Conservation (phyloP, 92 coral and sea anemone genomes). For the Desmophyllum pertusum region DNA sequence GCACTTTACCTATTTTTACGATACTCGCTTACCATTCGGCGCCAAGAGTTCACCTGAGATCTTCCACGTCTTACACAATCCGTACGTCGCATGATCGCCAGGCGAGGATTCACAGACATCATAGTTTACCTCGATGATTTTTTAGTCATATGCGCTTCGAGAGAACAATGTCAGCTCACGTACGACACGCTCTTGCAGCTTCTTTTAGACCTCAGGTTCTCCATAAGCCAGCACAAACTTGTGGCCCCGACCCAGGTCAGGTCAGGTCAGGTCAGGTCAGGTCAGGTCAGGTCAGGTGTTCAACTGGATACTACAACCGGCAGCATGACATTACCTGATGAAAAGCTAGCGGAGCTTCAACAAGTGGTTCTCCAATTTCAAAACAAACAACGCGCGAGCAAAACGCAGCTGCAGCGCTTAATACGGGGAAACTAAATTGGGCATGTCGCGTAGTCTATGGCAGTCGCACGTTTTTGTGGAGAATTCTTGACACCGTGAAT, state of each 20-base stretch:
- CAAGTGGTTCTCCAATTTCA: background rate
- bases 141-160: background rate
- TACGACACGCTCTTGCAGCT: slow-evolving; percentile 23
- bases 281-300: too few relatives aligned
- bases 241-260: slow-evolving; percentile 25
- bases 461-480: slow-evolving; percentile 39
- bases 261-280: too few relatives aligned
- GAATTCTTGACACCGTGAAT: slow-evolving; percentile 38
- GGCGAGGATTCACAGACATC: slow-evolving; percentile 23
- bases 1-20: background rate
- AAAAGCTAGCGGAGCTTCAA: background rate
- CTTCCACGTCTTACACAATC: too few relatives aligned
- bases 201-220: slow-evolving; percentile 21
- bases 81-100: too few relatives aligned
- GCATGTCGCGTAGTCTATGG: slow-evolving; percentile 47
- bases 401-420: too few relatives aligned
- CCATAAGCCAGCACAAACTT: slow-evolving; percentile 24
- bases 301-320: slow-evolving; percentile 22
- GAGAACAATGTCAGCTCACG: slow-evolving; percentile 10
- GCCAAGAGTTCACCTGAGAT: slow-evolving; percentile 27
- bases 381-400: slow-evolving; percentile 2
- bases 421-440: slow-evolving; percentile 16
- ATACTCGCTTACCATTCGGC: slow-evolving; percentile 32
- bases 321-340: slow-evolving; percentile 16
- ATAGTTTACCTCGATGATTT: slow-evolving; percentile 42